phyloP scores from a whole-genome alignment of 1,140 invertebrate genomes.

The Ceratina calcarata region DNA sequence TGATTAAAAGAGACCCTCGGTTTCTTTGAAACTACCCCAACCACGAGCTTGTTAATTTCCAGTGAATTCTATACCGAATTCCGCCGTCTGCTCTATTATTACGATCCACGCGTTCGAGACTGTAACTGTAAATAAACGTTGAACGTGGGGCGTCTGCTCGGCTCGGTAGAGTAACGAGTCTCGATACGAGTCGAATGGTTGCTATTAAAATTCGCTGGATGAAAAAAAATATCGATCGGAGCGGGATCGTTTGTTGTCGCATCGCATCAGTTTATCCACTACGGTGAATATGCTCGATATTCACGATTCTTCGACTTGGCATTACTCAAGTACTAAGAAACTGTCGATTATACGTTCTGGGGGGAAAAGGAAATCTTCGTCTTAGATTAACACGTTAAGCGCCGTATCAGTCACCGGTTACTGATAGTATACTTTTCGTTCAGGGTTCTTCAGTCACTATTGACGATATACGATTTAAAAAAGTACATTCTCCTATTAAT shows the following conservation, averaged over 20 bases:
- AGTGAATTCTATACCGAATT: constrained; percentile 18
- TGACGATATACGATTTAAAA: too few species aligned
- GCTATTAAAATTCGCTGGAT: neutral
- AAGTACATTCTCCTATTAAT: too few species aligned
- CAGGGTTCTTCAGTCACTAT: too few species aligned
- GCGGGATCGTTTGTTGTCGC: too few species aligned
- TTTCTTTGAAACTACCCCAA: constrained; percentile 10
- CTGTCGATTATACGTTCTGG: constrained; percentile 31
- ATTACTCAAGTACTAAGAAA: neutral
- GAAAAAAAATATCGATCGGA: neutral
- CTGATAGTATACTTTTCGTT: constrained; percentile 27
- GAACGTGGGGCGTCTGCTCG: neutral
- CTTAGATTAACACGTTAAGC: constrained; percentile 22
- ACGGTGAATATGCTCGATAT: neutral
- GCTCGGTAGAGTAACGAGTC: neutral
- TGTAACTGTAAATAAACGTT: constrained; percentile 1
- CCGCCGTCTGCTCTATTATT: neutral
- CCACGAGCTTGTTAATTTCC: constrained; percentile 17
- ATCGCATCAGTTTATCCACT: neutral
- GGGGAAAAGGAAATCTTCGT: constrained; percentile 47
- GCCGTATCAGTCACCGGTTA: neutral
- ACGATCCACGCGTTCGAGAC: neutral
- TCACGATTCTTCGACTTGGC: neutral
- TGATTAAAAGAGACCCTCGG: neutral
- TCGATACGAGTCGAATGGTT: neutral